These are phyloP conservation scores for Eueremaeus valkanovi DNA, from an alignment of 2,888 invertebrate genomes.

Conservation along the genomic window DNA sequence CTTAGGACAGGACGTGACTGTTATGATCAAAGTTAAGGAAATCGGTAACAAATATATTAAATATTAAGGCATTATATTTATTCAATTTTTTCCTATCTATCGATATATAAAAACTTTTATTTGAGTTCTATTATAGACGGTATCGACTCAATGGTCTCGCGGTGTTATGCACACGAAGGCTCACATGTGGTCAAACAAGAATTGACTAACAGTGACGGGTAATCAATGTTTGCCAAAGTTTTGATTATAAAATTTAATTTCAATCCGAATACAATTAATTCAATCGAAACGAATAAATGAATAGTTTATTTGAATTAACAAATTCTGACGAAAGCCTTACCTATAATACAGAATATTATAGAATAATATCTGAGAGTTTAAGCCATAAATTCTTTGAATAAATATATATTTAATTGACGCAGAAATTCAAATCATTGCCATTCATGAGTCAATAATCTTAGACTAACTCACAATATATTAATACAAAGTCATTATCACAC, in stretches of 20 bases:
- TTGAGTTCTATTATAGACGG: conserved; percentile 57
- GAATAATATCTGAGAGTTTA: too few species aligned
- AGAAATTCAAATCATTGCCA: neutral
- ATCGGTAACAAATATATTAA: conserved; percentile 55
- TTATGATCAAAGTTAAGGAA: conserved; percentile 48
- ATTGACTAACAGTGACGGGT: conserved; percentile 68
- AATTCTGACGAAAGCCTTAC: too few species aligned
- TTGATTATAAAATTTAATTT: neutral
- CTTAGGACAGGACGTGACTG: conserved; percentile 49
- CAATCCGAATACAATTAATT: neutral
- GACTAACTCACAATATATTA: too few species aligned
- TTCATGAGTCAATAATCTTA: conserved; percentile 18
- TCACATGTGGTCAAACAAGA: conserved; percentile 70
- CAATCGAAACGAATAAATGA: neutral
- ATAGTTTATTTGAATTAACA: neutral
- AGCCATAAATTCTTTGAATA: too few species aligned
- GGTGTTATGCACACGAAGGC: conserved; percentile 74
- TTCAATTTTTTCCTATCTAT: neutral
- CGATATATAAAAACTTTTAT: neutral
- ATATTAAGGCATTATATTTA: neutral
- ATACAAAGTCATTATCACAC: conserved; percentile 15
- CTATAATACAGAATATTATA: too few species aligned
- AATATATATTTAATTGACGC: neutral
- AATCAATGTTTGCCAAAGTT: conserved; percentile 34
- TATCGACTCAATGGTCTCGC: conserved; percentile 68